Evolutionary conservation across 2,888 invertebrate genomes (phyloP).

Genomic region (Seira sanloemensis): DNA sequence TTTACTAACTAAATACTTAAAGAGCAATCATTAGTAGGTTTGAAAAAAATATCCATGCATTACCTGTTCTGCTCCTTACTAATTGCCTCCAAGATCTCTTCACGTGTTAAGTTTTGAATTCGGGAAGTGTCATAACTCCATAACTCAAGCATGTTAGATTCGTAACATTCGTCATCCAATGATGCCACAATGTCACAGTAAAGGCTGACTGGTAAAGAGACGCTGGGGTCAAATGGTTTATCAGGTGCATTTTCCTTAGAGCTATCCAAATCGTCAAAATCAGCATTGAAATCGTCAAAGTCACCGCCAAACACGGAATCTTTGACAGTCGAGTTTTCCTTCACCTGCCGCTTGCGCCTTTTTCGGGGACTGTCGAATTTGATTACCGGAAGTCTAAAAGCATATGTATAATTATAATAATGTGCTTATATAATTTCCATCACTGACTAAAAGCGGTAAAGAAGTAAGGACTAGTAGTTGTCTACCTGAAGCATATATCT

Average conservation of each 20-base stretch:
- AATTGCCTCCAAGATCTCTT: conserved; percentile 73
- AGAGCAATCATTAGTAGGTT: no score
- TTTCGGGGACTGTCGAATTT: conserved; percentile 50
- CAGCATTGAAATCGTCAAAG: conserved; percentile 25
- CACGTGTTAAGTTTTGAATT: conserved; percentile 69
- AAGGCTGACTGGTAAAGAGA: conserved; percentile 60
- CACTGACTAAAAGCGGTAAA: no score
- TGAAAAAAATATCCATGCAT: neutral
- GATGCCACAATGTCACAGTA: conserved; percentile 71
- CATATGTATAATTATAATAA: neutral
- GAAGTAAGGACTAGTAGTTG: no score
- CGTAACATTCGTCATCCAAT: conserved; percentile 73
- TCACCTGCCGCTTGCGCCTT: conserved; percentile 29
- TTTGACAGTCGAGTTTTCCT: neutral
- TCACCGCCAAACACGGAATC: neutral
- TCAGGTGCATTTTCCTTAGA: conserved; percentile 55
- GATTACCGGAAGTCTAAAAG: conserved; percentile 68
- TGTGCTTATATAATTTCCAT: neutral
- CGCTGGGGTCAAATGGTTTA: conserved; percentile 67
- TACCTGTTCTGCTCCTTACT: conserved; percentile 72
- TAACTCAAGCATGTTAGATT: conserved; percentile 74
- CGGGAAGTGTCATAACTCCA: conserved; percentile 73
- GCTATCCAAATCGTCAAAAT: conserved; percentile 35
- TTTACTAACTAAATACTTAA: no score
- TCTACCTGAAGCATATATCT: conserved; percentile 72